These are phyloP conservation scores for Pachypsylla venusta DNA, from an alignment of 1,140 invertebrate genomes.

Conservation along the genomic window DNA sequence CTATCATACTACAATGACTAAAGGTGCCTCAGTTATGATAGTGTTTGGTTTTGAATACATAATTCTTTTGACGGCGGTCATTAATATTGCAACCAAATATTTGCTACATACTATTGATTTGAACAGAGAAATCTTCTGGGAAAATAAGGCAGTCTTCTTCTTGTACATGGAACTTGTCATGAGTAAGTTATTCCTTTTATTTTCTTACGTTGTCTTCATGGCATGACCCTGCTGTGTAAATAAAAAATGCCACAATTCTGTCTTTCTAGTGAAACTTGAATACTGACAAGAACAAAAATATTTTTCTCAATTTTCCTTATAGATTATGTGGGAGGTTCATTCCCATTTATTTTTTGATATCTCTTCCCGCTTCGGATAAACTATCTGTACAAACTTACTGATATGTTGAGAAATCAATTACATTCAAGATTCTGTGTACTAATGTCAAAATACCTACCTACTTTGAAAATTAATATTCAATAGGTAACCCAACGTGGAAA, in stretches of 20 bases:
- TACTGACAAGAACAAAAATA: background rate
- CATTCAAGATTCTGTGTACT: too few species aligned
- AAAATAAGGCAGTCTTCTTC: slow-evolving; percentile 95
- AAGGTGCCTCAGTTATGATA: slow-evolving; percentile 92
- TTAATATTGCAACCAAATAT: slow-evolving; percentile 93
- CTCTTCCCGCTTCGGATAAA: too few species aligned
- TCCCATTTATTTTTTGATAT: too few species aligned
- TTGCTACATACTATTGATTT: slow-evolving; percentile 85
- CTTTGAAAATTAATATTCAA: too few species aligned
- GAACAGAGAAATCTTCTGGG: slow-evolving; percentile 94
- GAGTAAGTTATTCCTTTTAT: slow-evolving; percentile 53
- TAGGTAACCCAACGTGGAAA: too few species aligned
- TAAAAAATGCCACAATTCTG: background rate
- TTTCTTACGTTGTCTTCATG: slow-evolving; percentile 10
- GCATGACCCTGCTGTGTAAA: background rate
- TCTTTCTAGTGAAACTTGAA: background rate
- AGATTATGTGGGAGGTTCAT: too few species aligned
- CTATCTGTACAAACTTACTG: too few species aligned
- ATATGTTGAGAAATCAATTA: too few species aligned
- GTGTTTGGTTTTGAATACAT: slow-evolving; percentile 99
- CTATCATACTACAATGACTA: slow-evolving; percentile 82
- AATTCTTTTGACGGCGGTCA: slow-evolving; percentile 83
- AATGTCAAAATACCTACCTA: too few species aligned
- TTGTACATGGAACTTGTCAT: slow-evolving; percentile 93
- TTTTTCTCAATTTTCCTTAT: background rate